Evolutionary conservation across 2,888 invertebrate genomes (phyloP).

Genomic region (Diaprepes abbreviatus): DNA sequence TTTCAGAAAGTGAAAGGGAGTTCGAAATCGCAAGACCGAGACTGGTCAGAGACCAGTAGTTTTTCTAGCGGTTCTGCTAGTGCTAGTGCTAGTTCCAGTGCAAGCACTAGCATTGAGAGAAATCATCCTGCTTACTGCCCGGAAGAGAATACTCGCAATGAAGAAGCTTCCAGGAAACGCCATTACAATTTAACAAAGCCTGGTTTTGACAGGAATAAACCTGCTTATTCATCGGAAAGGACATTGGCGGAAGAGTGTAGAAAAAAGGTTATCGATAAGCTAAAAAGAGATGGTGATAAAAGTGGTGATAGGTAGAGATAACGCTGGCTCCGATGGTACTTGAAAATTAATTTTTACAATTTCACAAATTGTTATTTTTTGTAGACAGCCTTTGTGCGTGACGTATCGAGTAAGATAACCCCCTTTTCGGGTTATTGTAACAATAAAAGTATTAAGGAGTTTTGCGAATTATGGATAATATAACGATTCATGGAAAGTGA

Average conservation of each 20-base stretch:
- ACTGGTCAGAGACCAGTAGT: constrained; percentile 24
- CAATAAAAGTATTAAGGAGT: not conserved
- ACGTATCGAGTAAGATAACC: too few relatives aligned
- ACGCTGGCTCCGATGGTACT: not conserved
- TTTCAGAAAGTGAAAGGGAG: constrained; percentile 24
- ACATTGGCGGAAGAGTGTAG: constrained; percentile 6
- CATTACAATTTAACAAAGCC: constrained; percentile 22
- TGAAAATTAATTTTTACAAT: not conserved
- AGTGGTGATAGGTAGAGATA: constrained; percentile 15
- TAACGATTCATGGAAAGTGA: too few relatives aligned
- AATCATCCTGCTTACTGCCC: not conserved
- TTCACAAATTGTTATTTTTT: not conserved
- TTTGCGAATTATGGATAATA: not conserved
- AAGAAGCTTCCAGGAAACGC: constrained; percentile 30
- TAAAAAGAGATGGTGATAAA: not conserved
- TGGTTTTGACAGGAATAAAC: constrained; percentile 13
- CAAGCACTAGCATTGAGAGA: constrained; percentile 3
- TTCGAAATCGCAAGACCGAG: not conserved
- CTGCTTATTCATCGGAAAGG: not conserved
- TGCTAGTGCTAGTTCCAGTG: constrained; percentile 16
- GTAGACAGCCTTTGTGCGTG: not conserved
- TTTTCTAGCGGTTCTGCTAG: constrained; percentile 28
- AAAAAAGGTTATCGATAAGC: not conserved
- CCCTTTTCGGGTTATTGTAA: not conserved
- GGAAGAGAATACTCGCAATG: constrained; percentile 1